Evolutionary conservation across 2,113 vertebrate genomes (phyloP).

Genomic region (Tachysurus vachellii): DNA sequence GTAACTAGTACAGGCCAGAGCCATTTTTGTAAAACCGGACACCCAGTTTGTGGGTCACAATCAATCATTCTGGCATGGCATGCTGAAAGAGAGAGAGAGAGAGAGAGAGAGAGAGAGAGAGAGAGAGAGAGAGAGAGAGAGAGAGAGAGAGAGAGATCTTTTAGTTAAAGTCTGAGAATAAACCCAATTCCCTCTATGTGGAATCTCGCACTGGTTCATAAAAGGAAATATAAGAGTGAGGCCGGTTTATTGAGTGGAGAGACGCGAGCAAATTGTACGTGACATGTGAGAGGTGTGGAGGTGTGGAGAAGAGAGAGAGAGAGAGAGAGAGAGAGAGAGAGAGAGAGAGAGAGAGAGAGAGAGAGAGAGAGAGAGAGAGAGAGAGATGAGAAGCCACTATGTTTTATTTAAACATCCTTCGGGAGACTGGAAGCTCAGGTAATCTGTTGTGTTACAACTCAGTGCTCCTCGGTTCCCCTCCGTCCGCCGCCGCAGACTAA

Average conservation of each 20-base stretch:
- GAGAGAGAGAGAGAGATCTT: not conserved
- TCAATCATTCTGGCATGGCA: constrained; percentile 91
- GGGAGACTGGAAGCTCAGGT: constrained; percentile 85
- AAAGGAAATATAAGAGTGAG: constrained; percentile 82
- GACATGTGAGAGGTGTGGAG: constrained; percentile 85
- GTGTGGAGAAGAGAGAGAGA: constrained; percentile 77
- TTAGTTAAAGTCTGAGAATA: not conserved
- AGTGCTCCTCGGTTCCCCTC: constrained; percentile 86
- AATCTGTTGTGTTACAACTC: constrained; percentile 96
- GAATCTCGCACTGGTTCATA: constrained; percentile 58
- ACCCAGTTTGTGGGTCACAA: constrained; percentile 81
- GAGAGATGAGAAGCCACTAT: constrained; percentile 65
- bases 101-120: not conserved
- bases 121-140: constrained; percentile 18
- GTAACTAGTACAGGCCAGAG: constrained; percentile 94
- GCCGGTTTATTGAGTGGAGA: constrained; percentile 87
- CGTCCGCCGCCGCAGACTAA: constrained; percentile 87
- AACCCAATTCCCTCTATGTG: constrained; percentile 31
- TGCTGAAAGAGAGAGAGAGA: constrained; percentile 18
- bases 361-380: constrained; percentile 17
- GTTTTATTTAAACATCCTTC: constrained; percentile 93
- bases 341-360: constrained; percentile 22
- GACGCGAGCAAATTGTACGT: constrained; percentile 82
- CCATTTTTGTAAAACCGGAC: constrained; percentile 97
- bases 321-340: constrained; percentile 65